Conservation (phyloP, 1,140 invertebrate genomes). For the Bombus waltoni region DNA sequence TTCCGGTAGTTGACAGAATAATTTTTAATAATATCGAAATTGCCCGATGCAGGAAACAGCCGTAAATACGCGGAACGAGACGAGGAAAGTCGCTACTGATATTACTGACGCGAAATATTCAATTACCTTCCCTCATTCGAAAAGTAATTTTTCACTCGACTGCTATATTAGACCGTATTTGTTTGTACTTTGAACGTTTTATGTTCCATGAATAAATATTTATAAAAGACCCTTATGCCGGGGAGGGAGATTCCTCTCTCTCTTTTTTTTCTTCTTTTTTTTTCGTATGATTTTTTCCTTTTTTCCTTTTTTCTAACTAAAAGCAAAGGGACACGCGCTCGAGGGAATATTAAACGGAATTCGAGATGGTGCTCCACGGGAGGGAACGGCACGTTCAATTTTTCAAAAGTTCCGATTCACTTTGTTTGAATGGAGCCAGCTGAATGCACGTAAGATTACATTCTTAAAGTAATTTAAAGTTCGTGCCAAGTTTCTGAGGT, state of each 20-base stretch:
- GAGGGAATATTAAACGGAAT: constrained; percentile 34
- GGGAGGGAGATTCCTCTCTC: too few species aligned
- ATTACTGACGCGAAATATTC: background rate
- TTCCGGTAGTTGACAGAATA: background rate
- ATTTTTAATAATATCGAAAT: constrained; percentile 24
- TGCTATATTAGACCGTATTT: background rate
- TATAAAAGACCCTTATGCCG: background rate
- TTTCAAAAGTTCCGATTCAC: constrained; percentile 42
- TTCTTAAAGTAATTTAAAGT: constrained; percentile 65
- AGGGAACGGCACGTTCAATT: constrained; percentile 16
- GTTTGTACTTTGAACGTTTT: background rate
- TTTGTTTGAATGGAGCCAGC: constrained; percentile 34
- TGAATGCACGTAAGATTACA: constrained; percentile 57
- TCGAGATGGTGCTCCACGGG: background rate
- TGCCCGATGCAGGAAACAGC: background rate
- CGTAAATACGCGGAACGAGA: background rate
- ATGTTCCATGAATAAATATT: background rate
- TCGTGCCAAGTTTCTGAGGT: constrained; percentile 40
- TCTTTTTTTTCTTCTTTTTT: background rate
- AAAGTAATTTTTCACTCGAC: background rate
- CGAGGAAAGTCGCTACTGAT: background rate
- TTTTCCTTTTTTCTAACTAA: background rate
- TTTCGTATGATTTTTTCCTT: background rate
- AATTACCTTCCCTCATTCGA: background rate
- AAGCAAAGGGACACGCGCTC: background rate